Conservation (phyloP, 1,140 invertebrate genomes). For the Onthophagus taurus region DNA sequence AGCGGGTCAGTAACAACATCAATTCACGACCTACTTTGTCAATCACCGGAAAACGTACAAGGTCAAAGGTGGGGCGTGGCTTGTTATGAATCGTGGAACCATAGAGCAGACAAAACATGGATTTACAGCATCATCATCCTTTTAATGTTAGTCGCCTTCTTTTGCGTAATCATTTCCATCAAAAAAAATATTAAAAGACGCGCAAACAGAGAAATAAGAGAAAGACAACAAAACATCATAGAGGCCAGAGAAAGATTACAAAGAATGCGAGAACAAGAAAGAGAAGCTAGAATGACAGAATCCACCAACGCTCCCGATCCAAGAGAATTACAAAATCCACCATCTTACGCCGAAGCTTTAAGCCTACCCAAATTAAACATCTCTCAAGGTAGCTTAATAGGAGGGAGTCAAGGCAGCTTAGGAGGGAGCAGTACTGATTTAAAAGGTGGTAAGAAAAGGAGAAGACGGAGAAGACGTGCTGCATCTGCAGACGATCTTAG, state of each 20-base stretch:
- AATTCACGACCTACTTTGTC: constrained; percentile 41
- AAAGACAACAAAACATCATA: constrained; percentile 28
- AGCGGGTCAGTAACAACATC: constrained; percentile 40
- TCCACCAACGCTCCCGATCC: constrained; percentile 48
- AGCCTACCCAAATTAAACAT: constrained; percentile 53
- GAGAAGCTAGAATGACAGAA: constrained; percentile 38
- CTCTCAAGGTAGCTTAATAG: constrained; percentile 48
- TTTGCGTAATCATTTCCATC: constrained; percentile 42
- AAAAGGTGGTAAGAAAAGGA: constrained; percentile 34
- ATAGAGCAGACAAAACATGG: constrained; percentile 45
- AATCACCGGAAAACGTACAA: constrained; percentile 48
- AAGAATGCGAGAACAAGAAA: constrained; percentile 50
- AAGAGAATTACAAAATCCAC: constrained; percentile 53
- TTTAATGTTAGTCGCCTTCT: constrained; percentile 39
- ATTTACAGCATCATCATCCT: constrained; percentile 49
- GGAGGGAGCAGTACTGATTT: constrained; percentile 34
- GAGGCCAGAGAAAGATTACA: constrained; percentile 46
- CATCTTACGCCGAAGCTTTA: constrained; percentile 64
- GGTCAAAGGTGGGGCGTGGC: constrained; percentile 55
- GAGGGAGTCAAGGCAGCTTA: constrained; percentile 18
- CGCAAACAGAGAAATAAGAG: constrained; percentile 36
- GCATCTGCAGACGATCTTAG: background rate
- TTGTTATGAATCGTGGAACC: constrained; percentile 50
- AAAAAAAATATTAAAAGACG: constrained; percentile 41
- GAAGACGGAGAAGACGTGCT: constrained; percentile 33